Evolutionary conservation across 1,140 invertebrate genomes (phyloP), one percentile per base, ranked within the genome.

Genomic region (Drosophila busckii): DNA sequence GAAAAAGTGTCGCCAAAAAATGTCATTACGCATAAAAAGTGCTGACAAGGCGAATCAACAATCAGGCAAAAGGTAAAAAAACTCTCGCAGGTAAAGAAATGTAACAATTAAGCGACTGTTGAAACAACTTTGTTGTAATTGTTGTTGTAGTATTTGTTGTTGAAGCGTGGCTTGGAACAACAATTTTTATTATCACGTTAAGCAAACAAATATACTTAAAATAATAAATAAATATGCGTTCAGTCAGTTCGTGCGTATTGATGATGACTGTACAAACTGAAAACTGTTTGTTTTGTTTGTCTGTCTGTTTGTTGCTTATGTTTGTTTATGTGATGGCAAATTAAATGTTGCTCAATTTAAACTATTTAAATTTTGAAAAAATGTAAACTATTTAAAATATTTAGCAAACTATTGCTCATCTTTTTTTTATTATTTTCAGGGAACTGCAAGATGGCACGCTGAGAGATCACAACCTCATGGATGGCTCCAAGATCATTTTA

Each of bases 391-490:
- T 7, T 7, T 32, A 23, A 7, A 12, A 6, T 2, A n/a, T 10
- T 45, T 15, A 15, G 6, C 10, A 9, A 13, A 41, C 9, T 19
- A n/a, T 9, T 8, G 15, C 5, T 19, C 4, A 20, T 45, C 26
- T 41, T 34, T 9, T 4, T 12, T 53, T 60, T 42, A 5, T 26
- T 89, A 87, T 85, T 91, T 91, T 16, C 91, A 97, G 96, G 88
- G 94, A 96, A 91, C 89, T 98, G 62, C 92, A 93, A 70, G 94
- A 96, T 64, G 95, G 96, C 31, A 95, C 92, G 53, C 89, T 97
- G 26, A 90, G 92, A 87, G 95, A 97, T 87, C 95, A 98, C 89
- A 93, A 93, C 55, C 89, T 98, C 53, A 90, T 93, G 84, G 94
- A 97, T 88, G 95, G 95, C 52, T 94, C 95, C 65, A 92, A 94